These are phyloP conservation scores for Sclerodermus sp. DNA, from an alignment of 2,888 invertebrate genomes.

Conservation along the genomic window DNA sequence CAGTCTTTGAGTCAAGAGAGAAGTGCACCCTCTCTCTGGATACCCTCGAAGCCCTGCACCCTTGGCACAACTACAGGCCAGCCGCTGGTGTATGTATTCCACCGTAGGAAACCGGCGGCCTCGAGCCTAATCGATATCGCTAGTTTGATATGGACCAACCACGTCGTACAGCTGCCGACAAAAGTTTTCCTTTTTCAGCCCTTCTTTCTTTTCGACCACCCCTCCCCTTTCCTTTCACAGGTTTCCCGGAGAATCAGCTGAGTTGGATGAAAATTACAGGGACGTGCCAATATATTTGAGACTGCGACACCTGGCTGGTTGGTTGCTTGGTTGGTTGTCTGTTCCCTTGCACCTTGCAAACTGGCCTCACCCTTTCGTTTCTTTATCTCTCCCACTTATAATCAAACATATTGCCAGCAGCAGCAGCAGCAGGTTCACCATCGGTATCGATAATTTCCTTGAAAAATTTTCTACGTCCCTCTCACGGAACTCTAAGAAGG, in stretches of 20 bases:
- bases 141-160: slow-evolving; percentile 41
- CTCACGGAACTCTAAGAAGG: too few relatives aligned
- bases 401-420: background rate
- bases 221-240: background rate
- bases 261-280: slow-evolving; percentile 27
- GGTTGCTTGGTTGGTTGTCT: too few relatives aligned
- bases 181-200: slow-evolving; percentile 32
- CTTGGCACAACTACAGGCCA: too few relatives aligned
- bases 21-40: slow-evolving; percentile 33
- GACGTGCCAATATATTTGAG: slow-evolving; percentile 7
- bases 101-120: slow-evolving; percentile 33
- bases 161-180: slow-evolving; percentile 34
- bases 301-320: slow-evolving; percentile 34
- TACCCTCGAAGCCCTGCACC: too few relatives aligned
- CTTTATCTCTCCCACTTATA: slow-evolving; percentile 6
- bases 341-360: slow-evolving; percentile 46
- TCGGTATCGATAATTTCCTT: too few relatives aligned
- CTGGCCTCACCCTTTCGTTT: slow-evolving; percentile 26
- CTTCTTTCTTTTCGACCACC: too few relatives aligned
- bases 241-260: slow-evolving; percentile 1
- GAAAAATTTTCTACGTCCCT: too few relatives aligned
- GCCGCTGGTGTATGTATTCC: slow-evolving; percentile 14
- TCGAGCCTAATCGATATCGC: slow-evolving; percentile 44
- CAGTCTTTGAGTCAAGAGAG: slow-evolving; percentile 13
- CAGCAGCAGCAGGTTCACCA: too few relatives aligned